Evolutionary conservation across 1,140 invertebrate species (phyloP).

Genomic region (Drosophila bocqueti): DNA sequence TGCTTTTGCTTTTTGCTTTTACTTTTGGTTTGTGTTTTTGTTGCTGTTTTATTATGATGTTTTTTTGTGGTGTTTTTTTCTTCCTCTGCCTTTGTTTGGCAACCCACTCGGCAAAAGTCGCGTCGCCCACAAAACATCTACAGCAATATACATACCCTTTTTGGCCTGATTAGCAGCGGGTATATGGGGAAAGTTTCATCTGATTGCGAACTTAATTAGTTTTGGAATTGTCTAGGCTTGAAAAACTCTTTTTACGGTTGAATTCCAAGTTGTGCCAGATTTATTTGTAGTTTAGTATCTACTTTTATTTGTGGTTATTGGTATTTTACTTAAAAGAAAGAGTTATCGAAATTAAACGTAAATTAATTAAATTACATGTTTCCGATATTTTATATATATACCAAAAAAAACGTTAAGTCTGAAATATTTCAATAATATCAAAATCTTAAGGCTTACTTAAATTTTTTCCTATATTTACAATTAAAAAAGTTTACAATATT

Average conservation of each 20-base stretch:
- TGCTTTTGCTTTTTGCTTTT: constrained; percentile 77
- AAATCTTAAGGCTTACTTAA: too few species aligned
- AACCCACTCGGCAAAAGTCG: constrained; percentile 63
- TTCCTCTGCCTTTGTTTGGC: constrained; percentile 55
- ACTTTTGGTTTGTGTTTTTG: constrained; percentile 61
- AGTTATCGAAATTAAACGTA: too few species aligned
- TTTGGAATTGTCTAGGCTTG: not conserved
- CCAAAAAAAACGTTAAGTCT: too few species aligned
- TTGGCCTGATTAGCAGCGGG: not conserved
- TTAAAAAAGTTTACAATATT: too few species aligned
- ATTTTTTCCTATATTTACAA: too few species aligned
- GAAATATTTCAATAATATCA: too few species aligned
- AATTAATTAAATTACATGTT: too few species aligned
- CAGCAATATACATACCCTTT: constrained; percentile 11
- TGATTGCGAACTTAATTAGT: not conserved
- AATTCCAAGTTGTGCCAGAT: too few species aligned
- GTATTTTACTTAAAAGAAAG: too few species aligned
- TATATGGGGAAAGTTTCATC: not conserved
- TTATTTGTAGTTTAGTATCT: not conserved
- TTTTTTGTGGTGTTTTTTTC: constrained; percentile 25
- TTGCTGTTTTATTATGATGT: constrained; percentile 33
- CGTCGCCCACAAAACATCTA: constrained; percentile 41
- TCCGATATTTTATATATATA: too few species aligned
- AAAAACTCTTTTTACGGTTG: not conserved
- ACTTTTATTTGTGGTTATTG: not conserved